A percentile compares a stretch with the other conserved stretches of the same genome.
These are phyloP conservation scores for Paramacrobiotus metropolitanus DNA, from an alignment of 1,140 invertebrate genomes.

Conservation along the genomic window DNA sequence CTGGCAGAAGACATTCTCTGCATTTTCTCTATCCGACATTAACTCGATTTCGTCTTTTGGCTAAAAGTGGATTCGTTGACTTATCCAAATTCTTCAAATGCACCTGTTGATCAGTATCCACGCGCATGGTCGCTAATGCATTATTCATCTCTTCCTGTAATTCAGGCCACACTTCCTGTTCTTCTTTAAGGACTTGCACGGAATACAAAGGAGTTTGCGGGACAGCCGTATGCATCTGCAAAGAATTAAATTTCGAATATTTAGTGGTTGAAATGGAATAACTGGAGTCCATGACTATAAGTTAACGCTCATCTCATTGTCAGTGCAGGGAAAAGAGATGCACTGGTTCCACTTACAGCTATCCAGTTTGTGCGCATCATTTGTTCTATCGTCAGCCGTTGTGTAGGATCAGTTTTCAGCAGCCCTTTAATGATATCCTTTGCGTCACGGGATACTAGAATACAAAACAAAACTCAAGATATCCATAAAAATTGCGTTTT, in stretches of 20 bases:
- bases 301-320: no score
- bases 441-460: constrained; percentile 66
- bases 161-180: constrained; percentile 75
- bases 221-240: constrained; percentile 54
- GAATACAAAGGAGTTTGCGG: constrained; percentile 80
- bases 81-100: constrained; percentile 68
- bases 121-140: constrained; percentile 82
- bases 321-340: no score
- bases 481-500: no score
- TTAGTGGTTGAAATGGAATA: no score
- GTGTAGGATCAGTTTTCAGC: constrained; percentile 69
- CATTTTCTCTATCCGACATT: not conserved
- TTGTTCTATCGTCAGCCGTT: constrained; percentile 65
- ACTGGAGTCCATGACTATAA: no score
- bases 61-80: constrained; percentile 67
- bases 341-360: constrained; percentile 39
- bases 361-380: constrained; percentile 78
- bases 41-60: constrained; percentile 35
- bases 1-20: not conserved
- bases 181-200: constrained; percentile 56
- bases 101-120: constrained; percentile 62
- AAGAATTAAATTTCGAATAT: constrained; percentile 15
- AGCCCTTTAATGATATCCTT: constrained; percentile 83
- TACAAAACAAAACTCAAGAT: no score
- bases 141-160: constrained; percentile 87